Evolutionary conservation across 2,888 invertebrate species (phyloP).

Genomic region (Heliconius ismenius): DNA sequence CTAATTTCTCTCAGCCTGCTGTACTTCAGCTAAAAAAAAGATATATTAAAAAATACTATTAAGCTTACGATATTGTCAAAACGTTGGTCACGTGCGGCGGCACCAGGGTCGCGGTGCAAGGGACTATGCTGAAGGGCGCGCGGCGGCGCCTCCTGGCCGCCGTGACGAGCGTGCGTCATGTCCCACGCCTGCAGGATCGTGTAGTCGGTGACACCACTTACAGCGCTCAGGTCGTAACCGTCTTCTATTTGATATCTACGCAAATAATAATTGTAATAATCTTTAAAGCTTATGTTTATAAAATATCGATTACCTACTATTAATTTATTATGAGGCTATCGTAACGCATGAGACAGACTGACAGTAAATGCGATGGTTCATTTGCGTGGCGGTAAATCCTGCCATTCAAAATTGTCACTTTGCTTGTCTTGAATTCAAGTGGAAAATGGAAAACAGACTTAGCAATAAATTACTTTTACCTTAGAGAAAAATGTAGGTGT

Average conservation of each 20-base stretch:
- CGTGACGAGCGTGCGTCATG: conserved; percentile 64
- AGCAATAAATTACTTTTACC: too few relatives aligned
- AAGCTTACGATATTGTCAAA: conserved; percentile 72
- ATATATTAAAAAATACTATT: neutral
- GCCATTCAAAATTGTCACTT: too few relatives aligned
- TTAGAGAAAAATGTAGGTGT: too few relatives aligned
- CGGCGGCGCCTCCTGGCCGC: conserved; percentile 72
- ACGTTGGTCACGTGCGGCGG: conserved; percentile 67
- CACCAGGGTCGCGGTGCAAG: conserved; percentile 75
- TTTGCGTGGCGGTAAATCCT: too few relatives aligned
- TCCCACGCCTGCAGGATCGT: conserved; percentile 86
- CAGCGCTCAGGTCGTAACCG: conserved; percentile 83
- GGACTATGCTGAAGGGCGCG: conserved; percentile 76
- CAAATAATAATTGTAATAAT: neutral
- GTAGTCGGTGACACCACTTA: conserved; percentile 84
- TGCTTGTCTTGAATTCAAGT: too few relatives aligned
- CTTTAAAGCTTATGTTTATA: neutral
- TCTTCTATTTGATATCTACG: conserved; percentile 82
- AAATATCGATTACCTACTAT: too few relatives aligned
- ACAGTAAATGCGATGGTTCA: neutral
- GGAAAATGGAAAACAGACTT: too few relatives aligned
- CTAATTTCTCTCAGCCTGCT: too few relatives aligned
- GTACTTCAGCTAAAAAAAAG: too few relatives aligned
- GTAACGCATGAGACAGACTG: too few relatives aligned
- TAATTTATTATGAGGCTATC: too few relatives aligned